Evolutionary conservation across 2,888 invertebrate genomes (phyloP), one percentile per base, ranked within the genome.

Genomic region (Polylopha cassiicola): DNA sequence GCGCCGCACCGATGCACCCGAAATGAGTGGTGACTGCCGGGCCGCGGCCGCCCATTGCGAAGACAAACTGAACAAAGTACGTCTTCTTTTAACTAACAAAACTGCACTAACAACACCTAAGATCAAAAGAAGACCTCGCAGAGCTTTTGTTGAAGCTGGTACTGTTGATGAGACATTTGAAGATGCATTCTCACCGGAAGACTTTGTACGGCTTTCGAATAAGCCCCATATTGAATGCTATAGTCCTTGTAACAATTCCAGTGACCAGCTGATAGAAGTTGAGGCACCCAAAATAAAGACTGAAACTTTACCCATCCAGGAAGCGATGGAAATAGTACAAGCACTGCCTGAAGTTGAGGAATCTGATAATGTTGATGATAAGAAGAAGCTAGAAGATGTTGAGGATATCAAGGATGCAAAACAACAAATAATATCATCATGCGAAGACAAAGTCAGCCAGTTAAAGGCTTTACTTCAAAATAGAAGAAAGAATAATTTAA

Each of bases 361-460:
- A 7, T 8, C 18, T n/a, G 14, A 24, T 0, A 14, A 48, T 13
- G 39, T 24, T 13, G 8, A 30, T 24, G 30, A 37, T 9, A 34
- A 14, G 20, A 43, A 39, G 6, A 28, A 15, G 15, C 26, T 32
- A 9, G 8, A 20, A 34, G 44, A 46, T 14, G 39, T 17, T 3
- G n/a, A n/a, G n/a, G n/a, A n/a, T n/a, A n/a, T n/a, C n/a, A n/a
- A n/a, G n/a, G n/a, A n/a, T n/a, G n/a, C 16, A 32, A 65, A 61
- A 43, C 36, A 52, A 7, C 53, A 73, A 45, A 44, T 76, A 8
- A 64, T 81, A 0, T 50, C 65, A 5, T 62, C 74, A 0, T 82
- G 84, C 31, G 81, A 82, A 44, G 79, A 79, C 30, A 84, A 82
- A 54, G 45, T 82, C 6, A 65, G 50, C n/a, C 65, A 63, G 48